phyloP scores from a whole-genome alignment of 2,113 vertebrate genomes.

The Oncorhynchus clarkii region DNA sequence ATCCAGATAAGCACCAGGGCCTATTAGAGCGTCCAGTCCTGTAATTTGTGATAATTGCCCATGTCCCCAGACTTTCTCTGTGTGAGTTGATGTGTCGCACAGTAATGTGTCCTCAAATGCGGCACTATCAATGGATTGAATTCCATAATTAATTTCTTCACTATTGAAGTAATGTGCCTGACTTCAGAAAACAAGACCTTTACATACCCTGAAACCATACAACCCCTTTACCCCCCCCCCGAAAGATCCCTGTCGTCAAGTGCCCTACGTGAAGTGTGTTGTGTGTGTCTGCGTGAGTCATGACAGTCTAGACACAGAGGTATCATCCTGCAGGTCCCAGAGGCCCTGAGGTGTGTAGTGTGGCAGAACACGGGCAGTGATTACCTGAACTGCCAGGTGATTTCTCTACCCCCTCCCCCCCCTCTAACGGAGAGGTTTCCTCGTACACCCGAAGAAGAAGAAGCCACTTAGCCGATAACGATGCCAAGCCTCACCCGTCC shows the following conservation, averaged over 20 bases:
- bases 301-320: conserved; percentile 37
- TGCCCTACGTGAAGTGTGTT: conserved; percentile 12
- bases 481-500: conserved; percentile 41
- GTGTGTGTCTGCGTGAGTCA: background rate
- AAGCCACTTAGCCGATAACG: conserved; percentile 42
- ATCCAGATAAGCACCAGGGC: conserved; percentile 36
- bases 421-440: conserved; percentile 1
- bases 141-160: too few relatives aligned
- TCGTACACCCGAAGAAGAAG: conserved; percentile 18
- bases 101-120: background rate
- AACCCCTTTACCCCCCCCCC: background rate
- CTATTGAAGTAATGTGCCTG: too few relatives aligned
- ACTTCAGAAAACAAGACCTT: background rate
- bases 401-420: background rate
- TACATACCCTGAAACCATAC: background rate
- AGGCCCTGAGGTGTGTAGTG: conserved; percentile 27
- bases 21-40: conserved; percentile 23
- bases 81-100: conserved; percentile 9
- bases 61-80: conserved; percentile 14
- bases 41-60: conserved; percentile 32
- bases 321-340: background rate
- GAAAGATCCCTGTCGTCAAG: conserved; percentile 25
- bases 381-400: conserved; percentile 21
- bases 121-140: too few relatives aligned
- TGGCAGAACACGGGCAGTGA: conserved; percentile 28